These are phyloP conservation scores for Acleris holmiana DNA, from an alignment of 2,888 invertebrate species.

Conservation along the genomic window DNA sequence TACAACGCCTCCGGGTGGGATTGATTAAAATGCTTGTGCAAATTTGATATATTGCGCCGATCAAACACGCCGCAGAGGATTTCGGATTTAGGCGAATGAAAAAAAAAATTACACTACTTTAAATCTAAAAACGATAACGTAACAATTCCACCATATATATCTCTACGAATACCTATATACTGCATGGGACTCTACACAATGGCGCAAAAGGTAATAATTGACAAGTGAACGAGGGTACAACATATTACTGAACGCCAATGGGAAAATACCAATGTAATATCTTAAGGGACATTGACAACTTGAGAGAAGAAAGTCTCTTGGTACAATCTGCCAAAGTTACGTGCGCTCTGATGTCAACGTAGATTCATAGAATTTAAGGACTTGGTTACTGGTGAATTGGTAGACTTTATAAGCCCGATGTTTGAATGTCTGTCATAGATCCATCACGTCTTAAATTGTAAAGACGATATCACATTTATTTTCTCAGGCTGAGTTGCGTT, in stretches of 20 bases:
- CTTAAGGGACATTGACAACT: constrained; percentile 40
- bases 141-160: neutral
- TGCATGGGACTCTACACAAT: constrained; percentile 12
- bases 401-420: neutral
- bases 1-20: constrained; percentile 34
- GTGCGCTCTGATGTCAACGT: neutral
- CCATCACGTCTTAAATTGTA: constrained; percentile 21
- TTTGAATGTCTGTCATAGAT: constrained; percentile 15
- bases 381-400: constrained; percentile 5
- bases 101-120: neutral
- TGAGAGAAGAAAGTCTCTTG: constrained; percentile 12
- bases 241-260: constrained; percentile 41
- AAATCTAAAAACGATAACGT: neutral
- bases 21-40: constrained; percentile 28
- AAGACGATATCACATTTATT: constrained; percentile 27
- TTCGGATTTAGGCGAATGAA: neutral
- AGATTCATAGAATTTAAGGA: neutral
- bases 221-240: constrained; percentile 71
- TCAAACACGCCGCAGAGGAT: neutral
- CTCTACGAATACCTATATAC: neutral
- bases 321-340: constrained; percentile 5
- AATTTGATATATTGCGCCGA: constrained; percentile 1
- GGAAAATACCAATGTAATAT: constrained; percentile 44
- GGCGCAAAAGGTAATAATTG: constrained; percentile 60
- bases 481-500: constrained; percentile 24